Conservation (phyloP, 1,140 invertebrate genomes). For the Coelopa frigida region DNA sequence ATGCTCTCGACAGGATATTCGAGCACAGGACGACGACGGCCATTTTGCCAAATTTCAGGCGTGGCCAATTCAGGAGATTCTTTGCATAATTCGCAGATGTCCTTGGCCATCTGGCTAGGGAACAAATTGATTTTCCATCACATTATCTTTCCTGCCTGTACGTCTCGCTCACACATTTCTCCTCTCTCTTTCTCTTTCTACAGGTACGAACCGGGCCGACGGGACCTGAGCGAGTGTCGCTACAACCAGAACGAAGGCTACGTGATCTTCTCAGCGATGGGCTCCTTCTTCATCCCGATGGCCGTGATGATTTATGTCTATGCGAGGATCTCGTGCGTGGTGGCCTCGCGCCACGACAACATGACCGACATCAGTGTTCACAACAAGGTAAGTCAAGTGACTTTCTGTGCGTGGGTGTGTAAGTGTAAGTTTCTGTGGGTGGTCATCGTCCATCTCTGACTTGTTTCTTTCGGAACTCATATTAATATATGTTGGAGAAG, state of each 20-base stretch:
- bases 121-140: too few species aligned
- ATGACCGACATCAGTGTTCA: conserved; percentile 45
- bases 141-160: too few species aligned
- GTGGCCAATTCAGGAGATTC: too few species aligned
- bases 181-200: neutral
- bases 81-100: too few species aligned
- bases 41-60: too few species aligned
- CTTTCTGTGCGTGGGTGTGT: neutral
- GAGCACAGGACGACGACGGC: too few species aligned
- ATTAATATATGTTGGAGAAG: neutral
- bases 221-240: conserved; percentile 55
- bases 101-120: too few species aligned
- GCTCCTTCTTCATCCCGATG: conserved; percentile 88
- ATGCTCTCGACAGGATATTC: too few species aligned
- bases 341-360: conserved; percentile 58
- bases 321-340: conserved; percentile 77
- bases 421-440: too few species aligned
- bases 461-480: too few species aligned
- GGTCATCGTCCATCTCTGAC: too few species aligned
- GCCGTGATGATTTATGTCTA: conserved; percentile 88
- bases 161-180: neutral
- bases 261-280: conserved; percentile 81
- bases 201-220: conserved; percentile 60
- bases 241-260: conserved; percentile 79
- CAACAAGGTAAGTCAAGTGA: conserved; percentile 34